Conservation (phyloP, 2,113 vertebrate genomes). For the Trinectes maculatus region DNA sequence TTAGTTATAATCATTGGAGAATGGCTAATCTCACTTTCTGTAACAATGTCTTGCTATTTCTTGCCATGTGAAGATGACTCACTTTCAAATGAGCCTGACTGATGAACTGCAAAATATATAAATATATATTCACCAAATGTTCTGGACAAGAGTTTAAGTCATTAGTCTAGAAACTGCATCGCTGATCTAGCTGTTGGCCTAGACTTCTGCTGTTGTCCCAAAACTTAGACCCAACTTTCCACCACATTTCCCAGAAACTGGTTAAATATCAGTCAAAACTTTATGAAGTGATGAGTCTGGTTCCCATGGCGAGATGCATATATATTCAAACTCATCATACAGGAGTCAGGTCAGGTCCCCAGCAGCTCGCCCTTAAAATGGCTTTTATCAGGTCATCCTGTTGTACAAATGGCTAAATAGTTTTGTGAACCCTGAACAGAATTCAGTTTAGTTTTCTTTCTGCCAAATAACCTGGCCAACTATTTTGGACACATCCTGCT, state of each 20-base stretch:
- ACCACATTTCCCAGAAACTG: no score
- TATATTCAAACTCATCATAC: not conserved
- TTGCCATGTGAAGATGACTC: not conserved
- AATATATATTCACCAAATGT: no score
- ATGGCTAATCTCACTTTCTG: not conserved
- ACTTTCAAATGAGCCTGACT: not conserved
- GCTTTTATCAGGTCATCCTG: slow-evolving; percentile 13
- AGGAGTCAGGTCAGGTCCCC: not conserved
- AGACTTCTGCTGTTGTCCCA: no score
- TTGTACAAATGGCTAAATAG: slow-evolving; percentile 32
- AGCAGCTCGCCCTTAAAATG: not conserved
- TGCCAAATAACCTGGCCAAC: slow-evolving; percentile 31
- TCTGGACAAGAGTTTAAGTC: no score
- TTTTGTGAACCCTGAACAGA: slow-evolving; percentile 34
- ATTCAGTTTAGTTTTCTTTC: slow-evolving; percentile 38
- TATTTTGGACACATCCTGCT: slow-evolving; percentile 48
- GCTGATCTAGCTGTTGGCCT: no score
- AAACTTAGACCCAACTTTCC: no score
- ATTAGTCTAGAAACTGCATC: no score
- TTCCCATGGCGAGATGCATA: not conserved
- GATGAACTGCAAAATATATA: no score
- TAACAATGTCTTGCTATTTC: no score
- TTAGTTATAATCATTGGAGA: not conserved
- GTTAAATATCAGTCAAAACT: no score
- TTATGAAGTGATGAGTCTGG: not conserved